phyloP scores from a whole-genome alignment of 2,113 vertebrate genomes.

The Heterochromis multidens region DNA sequence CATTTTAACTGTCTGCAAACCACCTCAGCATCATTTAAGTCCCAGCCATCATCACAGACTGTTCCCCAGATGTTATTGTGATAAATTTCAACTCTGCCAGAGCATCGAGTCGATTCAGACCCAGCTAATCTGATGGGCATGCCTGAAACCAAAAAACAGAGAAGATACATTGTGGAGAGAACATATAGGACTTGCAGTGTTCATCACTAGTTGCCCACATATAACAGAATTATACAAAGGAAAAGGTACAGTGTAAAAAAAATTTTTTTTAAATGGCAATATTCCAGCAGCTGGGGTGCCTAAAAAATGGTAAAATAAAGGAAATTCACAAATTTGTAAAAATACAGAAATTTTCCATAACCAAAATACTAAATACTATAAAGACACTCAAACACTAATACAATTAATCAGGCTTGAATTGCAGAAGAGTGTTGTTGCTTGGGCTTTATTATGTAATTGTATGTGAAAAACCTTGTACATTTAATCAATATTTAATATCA shows the following conservation, averaged over 20 bases:
- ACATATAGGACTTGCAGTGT: not conserved
- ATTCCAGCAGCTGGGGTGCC: no score
- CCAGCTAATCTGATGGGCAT: fast-evolving
- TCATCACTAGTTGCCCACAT: not conserved
- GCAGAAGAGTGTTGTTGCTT: no score
- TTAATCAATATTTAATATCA: not conserved
- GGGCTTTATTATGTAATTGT: no score
- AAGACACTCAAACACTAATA: no score
- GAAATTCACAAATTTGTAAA: no score
- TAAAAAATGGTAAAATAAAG: no score
- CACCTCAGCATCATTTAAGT: not conserved
- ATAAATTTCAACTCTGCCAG: not conserved
- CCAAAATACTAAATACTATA: no score
- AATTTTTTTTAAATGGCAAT: no score
- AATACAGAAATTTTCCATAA: no score
- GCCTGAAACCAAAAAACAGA: not conserved
- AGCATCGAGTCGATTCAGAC: fast-evolving
- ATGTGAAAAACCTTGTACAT: no score
- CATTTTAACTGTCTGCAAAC: fast-evolving
- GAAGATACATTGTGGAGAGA: not conserved
- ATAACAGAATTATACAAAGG: not conserved
- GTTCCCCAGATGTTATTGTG: not conserved
- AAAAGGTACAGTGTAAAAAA: no score
- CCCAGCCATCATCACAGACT: fast-evolving
- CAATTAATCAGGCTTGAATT: no score